phyloP scores from a whole-genome alignment of 2,888 invertebrate genomes.

The Cepaea hortensis region DNA sequence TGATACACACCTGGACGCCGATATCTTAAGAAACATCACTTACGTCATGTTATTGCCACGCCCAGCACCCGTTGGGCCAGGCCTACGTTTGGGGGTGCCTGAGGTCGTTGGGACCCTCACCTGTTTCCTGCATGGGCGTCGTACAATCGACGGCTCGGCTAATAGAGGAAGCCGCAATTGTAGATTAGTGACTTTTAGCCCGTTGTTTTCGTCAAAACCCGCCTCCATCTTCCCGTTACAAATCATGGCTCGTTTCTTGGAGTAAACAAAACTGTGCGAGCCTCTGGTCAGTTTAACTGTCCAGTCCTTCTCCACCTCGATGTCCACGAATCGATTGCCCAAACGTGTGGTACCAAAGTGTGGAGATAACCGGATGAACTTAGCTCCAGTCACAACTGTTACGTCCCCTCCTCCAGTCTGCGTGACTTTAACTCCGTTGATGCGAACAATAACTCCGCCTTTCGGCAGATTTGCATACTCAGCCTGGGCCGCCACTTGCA shows the following conservation, averaged over 20 bases:
- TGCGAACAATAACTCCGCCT: slow-evolving; percentile 70
- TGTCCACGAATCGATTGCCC: slow-evolving; percentile 74
- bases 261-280: slow-evolving; percentile 64
- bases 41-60: slow-evolving; percentile 26
- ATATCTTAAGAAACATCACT: not conserved
- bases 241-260: slow-evolving; percentile 58
- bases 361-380: slow-evolving; percentile 74
- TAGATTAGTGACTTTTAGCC: slow-evolving; percentile 59
- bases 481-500: slow-evolving; percentile 71
- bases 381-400: slow-evolving; percentile 74
- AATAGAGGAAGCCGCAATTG: slow-evolving; percentile 57
- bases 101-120: slow-evolving; percentile 13
- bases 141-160: slow-evolving; percentile 48
- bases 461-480: slow-evolving; percentile 70
- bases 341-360: slow-evolving; percentile 68
- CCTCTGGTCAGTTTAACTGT: slow-evolving; percentile 67
- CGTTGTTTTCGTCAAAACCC: slow-evolving; percentile 61
- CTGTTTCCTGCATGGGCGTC: slow-evolving; percentile 42
- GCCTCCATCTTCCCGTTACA: slow-evolving; percentile 68
- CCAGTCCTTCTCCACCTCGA: slow-evolving; percentile 74
- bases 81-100: slow-evolving; percentile 29
- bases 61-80: slow-evolving; percentile 23
- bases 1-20: too few relatives aligned
- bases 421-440: slow-evolving; percentile 75
- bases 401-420: slow-evolving; percentile 75